These are phyloP conservation scores for Pegoplata infirma DNA, from an alignment of 2,888 invertebrate genomes.

Conservation along the genomic window DNA sequence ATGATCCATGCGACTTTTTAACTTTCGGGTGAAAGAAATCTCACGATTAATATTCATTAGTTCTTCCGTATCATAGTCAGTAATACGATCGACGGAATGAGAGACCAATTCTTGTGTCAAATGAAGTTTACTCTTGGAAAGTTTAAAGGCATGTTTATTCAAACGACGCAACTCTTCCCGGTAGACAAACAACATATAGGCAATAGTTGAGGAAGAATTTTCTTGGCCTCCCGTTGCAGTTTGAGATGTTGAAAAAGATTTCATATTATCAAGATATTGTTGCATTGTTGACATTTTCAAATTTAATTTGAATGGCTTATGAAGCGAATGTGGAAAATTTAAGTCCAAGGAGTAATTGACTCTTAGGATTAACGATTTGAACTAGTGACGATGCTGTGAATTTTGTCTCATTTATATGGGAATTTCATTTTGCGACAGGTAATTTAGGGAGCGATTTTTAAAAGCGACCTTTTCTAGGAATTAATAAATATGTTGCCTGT, in stretches of 20 bases:
- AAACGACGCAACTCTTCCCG: constrained; percentile 29
- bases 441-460: not conserved
- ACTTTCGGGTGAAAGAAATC: constrained; percentile 22
- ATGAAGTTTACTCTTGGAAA: constrained; percentile 40
- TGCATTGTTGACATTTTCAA: not conserved
- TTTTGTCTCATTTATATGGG: not conserved
- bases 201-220: not conserved
- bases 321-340: not conserved
- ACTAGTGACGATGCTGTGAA: not conserved
- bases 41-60: constrained; percentile 45
- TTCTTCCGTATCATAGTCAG: constrained; percentile 26
- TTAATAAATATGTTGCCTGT: not conserved
- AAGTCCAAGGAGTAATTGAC: not conserved
- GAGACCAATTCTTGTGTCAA: constrained; percentile 44
- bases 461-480: not conserved
- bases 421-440: not conserved
- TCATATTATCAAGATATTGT: not conserved
- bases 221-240: not conserved
- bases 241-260: not conserved
- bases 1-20: constrained; percentile 16
- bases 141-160: not conserved
- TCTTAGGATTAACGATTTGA: not conserved
- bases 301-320: no score
- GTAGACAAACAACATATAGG: constrained; percentile 39
- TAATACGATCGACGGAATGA: constrained; percentile 29